phyloP scores from a whole-genome alignment of 2,888 invertebrate species.

The Eupithecia subfuscata region DNA sequence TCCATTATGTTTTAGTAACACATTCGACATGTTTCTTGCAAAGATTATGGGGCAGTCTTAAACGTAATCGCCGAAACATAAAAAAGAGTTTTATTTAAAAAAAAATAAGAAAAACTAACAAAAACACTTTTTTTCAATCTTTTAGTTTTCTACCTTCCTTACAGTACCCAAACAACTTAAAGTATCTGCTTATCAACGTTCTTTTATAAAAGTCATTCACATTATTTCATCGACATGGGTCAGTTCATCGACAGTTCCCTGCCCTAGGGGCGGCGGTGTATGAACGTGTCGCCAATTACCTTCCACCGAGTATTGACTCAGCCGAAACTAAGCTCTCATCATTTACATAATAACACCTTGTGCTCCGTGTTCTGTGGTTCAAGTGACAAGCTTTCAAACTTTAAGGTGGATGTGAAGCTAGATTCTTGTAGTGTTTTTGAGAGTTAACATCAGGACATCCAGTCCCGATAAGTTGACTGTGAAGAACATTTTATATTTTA shows the following conservation, averaged over 20 bases:
- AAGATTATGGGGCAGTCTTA: not conserved
- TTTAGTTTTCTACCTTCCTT: not conserved
- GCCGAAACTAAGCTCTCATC: slow-evolving; percentile 81
- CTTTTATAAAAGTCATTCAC: slow-evolving; percentile 6
- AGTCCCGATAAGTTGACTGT: too few species aligned
- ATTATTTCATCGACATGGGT: slow-evolving; percentile 55
- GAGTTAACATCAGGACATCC: not conserved
- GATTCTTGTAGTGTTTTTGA: too few species aligned
- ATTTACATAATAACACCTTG: slow-evolving; percentile 84
- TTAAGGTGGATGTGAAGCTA: not conserved
- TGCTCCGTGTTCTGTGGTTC: slow-evolving; percentile 48
- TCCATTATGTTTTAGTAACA: not conserved
- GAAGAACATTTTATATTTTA: too few species aligned
- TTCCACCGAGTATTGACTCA: slow-evolving; percentile 77
- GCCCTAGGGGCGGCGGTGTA: slow-evolving; percentile 56
- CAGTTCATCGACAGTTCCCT: slow-evolving; percentile 51
- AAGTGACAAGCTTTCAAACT: slow-evolving; percentile 43
- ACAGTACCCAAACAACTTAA: not conserved
- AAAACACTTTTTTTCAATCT: not conserved
- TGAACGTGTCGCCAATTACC: slow-evolving; percentile 80
- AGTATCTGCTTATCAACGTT: not conserved
- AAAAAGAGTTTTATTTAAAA: not conserved
- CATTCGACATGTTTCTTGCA: not conserved
- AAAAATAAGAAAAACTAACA: not conserved
- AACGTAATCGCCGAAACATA: not conserved